Conservation (phyloP, 2,113 vertebrate genomes). For the Promerops cafer region DNA sequence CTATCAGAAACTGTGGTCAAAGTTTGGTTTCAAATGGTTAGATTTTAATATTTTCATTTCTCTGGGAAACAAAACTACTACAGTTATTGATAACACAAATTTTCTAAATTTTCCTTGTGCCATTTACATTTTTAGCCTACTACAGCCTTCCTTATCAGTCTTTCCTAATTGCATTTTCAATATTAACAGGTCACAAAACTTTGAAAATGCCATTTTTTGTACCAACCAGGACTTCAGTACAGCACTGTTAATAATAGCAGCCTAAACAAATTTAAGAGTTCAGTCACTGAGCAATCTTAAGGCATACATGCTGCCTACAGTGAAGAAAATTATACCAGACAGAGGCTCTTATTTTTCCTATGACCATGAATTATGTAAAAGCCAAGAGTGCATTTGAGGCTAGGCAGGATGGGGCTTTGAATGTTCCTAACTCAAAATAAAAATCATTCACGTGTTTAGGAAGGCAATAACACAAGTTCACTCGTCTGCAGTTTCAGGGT, state of each 20-base stretch:
- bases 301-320: neutral
- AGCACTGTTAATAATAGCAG: neutral
- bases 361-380: neutral
- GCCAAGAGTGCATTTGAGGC: neutral
- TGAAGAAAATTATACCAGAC: neutral
- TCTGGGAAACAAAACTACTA: neutral
- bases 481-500: neutral
- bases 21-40: neutral
- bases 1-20: neutral
- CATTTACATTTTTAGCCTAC: neutral
- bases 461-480: neutral
- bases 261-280: neutral
- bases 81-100: neutral
- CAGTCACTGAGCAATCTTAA: neutral
- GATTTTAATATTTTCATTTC: neutral
- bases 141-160: neutral
- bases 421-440: neutral
- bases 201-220: neutral
- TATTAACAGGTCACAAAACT: neutral
- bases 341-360: neutral
- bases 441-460: neutral
- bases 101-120: neutral
- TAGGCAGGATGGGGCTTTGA: neutral
- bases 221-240: neutral
- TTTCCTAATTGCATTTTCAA: neutral